A percentile compares a stretch with the other conserved stretches of the same genome.
Evolutionary conservation across 2,797 vertebrate species (phyloP).

Genomic region (Gallinago solitaria): DNA sequence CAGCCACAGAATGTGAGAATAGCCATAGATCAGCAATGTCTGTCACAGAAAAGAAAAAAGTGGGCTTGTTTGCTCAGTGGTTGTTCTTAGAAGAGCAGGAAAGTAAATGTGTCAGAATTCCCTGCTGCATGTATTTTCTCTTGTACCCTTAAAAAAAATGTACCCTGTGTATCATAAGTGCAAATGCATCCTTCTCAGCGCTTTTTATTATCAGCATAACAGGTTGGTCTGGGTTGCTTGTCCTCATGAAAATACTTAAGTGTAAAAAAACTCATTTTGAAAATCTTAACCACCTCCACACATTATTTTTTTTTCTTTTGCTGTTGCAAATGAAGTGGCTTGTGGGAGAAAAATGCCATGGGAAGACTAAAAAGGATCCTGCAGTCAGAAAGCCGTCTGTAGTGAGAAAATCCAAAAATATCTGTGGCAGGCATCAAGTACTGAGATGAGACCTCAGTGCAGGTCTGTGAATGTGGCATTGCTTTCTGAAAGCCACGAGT

Average conservation of each 20-base stretch:
- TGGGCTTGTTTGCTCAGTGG: background rate
- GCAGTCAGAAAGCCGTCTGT: background rate
- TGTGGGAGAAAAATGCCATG: slow-evolving; percentile 16
- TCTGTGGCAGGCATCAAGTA: background rate
- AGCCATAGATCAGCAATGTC: background rate
- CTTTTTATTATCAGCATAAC: background rate
- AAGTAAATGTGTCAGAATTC: background rate
- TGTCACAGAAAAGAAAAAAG: background rate
- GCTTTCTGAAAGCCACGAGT: background rate
- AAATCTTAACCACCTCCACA: slow-evolving; percentile 4
- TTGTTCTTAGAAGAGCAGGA: background rate
- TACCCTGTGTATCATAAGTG: background rate
- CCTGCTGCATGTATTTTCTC: background rate
- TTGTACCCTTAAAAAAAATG: background rate
- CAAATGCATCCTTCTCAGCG: background rate
- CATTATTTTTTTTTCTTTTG: background rate
- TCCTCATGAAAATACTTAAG: background rate
- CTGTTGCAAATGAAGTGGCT: background rate
- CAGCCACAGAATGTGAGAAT: background rate
- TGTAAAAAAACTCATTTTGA: background rate
- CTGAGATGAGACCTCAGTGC: background rate
- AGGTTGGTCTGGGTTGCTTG: background rate
- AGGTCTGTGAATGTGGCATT: background rate
- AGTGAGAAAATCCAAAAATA: slow-evolving; percentile 34
- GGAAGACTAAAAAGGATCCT: slow-evolving; percentile 14